Conservation (phyloP, 1,140 invertebrate genomes). For the Trichogramma pretiosum region DNA sequence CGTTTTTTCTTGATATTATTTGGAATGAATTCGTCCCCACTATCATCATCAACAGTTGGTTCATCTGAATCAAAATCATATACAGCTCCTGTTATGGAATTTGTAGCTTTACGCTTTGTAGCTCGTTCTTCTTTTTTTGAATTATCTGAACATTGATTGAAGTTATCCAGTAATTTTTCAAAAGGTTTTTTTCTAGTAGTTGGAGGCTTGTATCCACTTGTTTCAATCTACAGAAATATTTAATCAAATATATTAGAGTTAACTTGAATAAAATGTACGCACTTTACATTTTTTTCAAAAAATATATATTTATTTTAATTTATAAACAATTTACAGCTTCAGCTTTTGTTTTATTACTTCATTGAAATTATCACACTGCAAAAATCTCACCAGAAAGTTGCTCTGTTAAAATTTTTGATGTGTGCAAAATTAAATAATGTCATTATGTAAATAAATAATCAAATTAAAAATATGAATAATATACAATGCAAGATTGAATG, state of each 20-base stretch:
- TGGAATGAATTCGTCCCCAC: slow-evolving; percentile 7
- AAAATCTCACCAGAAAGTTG: no score
- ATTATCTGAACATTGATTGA: neutral
- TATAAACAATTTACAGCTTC: no score
- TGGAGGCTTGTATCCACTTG: slow-evolving; percentile 20
- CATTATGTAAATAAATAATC: no score
- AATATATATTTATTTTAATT: slow-evolving; percentile 32
- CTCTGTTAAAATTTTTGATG: no score
- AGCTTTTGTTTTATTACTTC: no score
- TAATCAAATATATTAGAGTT: slow-evolving; percentile 26
- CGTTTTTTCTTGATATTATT: slow-evolving; percentile 17
- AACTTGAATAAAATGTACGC: slow-evolving; percentile 21
- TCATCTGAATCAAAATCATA: slow-evolving; percentile 10
- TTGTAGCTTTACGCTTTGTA: slow-evolving; percentile 28
- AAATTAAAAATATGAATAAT: no score
- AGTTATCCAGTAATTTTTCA: slow-evolving; percentile 1
- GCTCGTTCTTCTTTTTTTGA: slow-evolving; percentile 15
- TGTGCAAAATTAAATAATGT: no score
- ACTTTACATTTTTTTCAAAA: slow-evolving; percentile 24
- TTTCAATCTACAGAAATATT: slow-evolving; percentile 26
- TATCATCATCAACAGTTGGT: slow-evolving; percentile 20
- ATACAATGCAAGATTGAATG: no score
- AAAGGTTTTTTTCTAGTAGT: slow-evolving; percentile 14
- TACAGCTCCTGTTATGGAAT: slow-evolving; percentile 13
- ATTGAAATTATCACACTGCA: no score